Conservation (phyloP, 2,797 vertebrate genomes). For the Argya squamiceps region DNA sequence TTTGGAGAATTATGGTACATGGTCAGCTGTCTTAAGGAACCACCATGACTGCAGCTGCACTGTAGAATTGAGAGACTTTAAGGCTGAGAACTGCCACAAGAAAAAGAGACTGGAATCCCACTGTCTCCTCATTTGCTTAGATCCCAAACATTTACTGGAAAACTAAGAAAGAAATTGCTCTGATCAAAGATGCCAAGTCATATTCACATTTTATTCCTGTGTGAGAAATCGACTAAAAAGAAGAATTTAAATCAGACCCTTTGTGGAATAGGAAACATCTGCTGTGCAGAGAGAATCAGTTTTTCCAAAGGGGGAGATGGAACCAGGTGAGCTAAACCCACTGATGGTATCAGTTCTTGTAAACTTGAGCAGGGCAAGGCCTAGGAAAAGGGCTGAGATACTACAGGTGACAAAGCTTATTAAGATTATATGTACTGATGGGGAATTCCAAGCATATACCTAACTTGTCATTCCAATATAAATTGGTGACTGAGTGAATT, state of each 20-base stretch:
- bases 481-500: slow-evolving; percentile 54
- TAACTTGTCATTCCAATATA: slow-evolving; percentile 60
- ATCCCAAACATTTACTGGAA: not conserved
- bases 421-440: slow-evolving; percentile 34
- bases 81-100: not conserved
- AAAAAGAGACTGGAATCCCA: not conserved
- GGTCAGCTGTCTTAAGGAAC: not conserved
- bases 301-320: not conserved
- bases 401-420: slow-evolving; percentile 52
- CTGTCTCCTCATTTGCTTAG: not conserved
- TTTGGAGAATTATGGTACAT: not conserved
- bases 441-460: slow-evolving; percentile 43
- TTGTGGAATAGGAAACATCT: not conserved
- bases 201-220: not conserved
- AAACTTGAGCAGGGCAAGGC: not conserved
- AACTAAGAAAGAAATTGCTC: not conserved
- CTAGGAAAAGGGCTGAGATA: not conserved
- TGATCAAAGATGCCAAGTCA: not conserved
- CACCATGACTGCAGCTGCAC: not conserved
- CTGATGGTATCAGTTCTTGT: not conserved
- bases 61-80: not conserved
- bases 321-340: not conserved
- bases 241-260: not conserved
- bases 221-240: not conserved
- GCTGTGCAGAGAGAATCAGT: not conserved